Evolutionary conservation across 2,113 vertebrate species (phyloP), one percentile per base, ranked within the genome.

Genomic region (Galeopterus variegatus): DNA sequence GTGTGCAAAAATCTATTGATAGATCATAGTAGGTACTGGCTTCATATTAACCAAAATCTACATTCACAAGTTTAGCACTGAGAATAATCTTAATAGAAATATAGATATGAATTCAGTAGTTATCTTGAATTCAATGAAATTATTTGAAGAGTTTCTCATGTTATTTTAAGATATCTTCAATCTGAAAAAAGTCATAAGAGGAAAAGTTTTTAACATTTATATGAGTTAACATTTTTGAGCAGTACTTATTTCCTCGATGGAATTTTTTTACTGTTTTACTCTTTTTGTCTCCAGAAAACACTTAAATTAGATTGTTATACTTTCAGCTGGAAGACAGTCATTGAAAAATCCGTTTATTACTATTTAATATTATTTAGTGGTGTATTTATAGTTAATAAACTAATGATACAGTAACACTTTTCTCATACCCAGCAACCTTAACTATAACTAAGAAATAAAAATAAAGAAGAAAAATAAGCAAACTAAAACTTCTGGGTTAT

Each of bases 191-290:
- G 4, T 64, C n/a, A 80, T 65, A 80, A 83, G 73, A 94, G 13
- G 23, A 87, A 95, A 82, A 87, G 4, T 62, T 93, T 80, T 86
- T 88, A 97, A 86, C 33, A 79, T 72, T 94, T 88, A n/a, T 76
- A 41, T 93, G 70, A 91, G 54, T 93, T 90, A 8, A 76, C 14
- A n/a, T 50, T 88, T 93, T 95, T 97, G 50, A 80, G 69, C 54
- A 90, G 17, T 90, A 86, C 60, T 79, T 76, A n/a, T 96, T 95
- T 90, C 90, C 77, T 86, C 81, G 23, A 33, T 93, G 79, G 31
- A 67, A 33, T 80, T 73, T 58, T 73, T 50, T 80, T 75, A 90
- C 10, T 84, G 11, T 62, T 60, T 82, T 70, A 58, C 62, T 82
- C 8, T 87, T 79, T 88, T 88, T 96, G n/a, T 89, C 76, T 94